Evolutionary conservation across 23 tunicate genomes (phyloP).

Genomic region (Trididemnum miniatum): DNA sequence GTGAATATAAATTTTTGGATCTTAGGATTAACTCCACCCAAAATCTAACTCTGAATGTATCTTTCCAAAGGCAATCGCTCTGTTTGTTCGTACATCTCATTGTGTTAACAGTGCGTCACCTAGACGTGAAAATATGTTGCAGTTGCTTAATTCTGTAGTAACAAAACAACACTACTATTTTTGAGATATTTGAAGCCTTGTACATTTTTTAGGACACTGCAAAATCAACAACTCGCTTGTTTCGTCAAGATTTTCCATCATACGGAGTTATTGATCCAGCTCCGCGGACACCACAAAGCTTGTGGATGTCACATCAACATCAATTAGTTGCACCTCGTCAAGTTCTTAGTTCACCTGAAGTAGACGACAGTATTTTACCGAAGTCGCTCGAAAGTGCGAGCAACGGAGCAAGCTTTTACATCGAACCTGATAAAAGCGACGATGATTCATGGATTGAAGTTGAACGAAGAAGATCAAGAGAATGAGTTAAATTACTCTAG

Average conservation of each 20-base stretch:
- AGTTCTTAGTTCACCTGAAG: background rate
- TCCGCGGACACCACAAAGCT: background rate
- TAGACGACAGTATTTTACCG: background rate
- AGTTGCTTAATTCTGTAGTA: too few species aligned
- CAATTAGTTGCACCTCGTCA: background rate
- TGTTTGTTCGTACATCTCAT: too few species aligned
- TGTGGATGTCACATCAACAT: background rate
- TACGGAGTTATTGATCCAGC: constrained; percentile 20
- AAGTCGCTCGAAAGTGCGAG: background rate
- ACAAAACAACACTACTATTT: too few species aligned
- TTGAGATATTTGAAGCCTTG: too few species aligned
- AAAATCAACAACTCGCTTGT: background rate
- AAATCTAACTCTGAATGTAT: too few species aligned
- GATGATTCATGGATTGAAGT: constrained; percentile 6
- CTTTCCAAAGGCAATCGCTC: too few species aligned
- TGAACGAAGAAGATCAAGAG: background rate
- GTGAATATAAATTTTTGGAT: too few species aligned
- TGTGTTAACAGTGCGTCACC: too few species aligned
- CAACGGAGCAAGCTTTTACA: background rate
- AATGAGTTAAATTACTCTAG: too few species aligned
- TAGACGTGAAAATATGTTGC: too few species aligned
- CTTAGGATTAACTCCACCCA: too few species aligned
- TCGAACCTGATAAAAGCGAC: background rate
- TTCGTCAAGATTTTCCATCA: constrained; percentile 2
- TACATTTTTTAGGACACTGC: too few species aligned